phyloP scores from a whole-genome alignment of 2,113 vertebrate species.

The Anhinga anhinga region DNA sequence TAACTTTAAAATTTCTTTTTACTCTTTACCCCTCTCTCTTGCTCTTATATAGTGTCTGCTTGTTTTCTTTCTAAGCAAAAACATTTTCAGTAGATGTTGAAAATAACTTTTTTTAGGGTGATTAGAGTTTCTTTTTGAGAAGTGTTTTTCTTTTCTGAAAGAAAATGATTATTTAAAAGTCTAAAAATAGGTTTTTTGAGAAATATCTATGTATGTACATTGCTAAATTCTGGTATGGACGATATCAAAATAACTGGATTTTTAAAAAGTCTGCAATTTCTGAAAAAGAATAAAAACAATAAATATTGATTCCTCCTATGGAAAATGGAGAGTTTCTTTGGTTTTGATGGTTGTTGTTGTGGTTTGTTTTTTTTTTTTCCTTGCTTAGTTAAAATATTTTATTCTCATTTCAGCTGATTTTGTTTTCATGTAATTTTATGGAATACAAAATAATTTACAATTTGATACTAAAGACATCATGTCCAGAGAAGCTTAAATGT shows the following conservation, averaged over 20 bases:
- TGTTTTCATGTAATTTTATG: background rate
- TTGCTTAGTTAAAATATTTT: background rate
- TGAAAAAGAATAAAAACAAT: background rate
- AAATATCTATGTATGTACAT: background rate
- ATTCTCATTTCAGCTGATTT: background rate
- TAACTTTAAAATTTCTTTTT: background rate
- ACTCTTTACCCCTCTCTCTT: background rate
- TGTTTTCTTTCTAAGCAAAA: background rate
- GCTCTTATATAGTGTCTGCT: background rate
- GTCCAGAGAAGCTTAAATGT: background rate
- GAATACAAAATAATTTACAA: background rate
- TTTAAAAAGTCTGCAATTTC: background rate
- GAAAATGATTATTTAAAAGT: background rate
- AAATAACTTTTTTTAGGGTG: background rate
- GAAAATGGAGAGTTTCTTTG: background rate
- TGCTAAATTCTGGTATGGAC: background rate
- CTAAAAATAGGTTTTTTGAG: fast-evolving
- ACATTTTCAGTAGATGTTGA: background rate
- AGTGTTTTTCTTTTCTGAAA: background rate
- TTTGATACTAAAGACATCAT: background rate
- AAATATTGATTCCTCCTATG: background rate
- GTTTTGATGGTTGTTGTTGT: background rate
- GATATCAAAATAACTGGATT: background rate
- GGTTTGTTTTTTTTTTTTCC: background rate
- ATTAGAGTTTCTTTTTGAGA: background rate